A percentile compares a stretch with the other conserved stretches of the same genome.
These are phyloP conservation scores for Eurytoma adleriae DNA, from an alignment of 2,888 invertebrate genomes.

Conservation along the genomic window DNA sequence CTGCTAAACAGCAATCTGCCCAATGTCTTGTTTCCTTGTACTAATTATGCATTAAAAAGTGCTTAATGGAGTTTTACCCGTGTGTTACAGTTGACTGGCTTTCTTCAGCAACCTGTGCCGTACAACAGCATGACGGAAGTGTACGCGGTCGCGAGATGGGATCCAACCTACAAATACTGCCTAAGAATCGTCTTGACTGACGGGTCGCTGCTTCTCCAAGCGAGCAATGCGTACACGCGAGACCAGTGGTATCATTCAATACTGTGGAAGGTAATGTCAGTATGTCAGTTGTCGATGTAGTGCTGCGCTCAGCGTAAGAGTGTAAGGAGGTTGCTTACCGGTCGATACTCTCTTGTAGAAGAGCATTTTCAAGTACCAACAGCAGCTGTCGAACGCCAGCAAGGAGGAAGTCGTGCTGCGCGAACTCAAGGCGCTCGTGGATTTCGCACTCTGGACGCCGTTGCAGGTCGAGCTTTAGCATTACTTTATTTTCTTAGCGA, in stretches of 20 bases:
- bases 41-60: too few relatives aligned
- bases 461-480: constrained; percentile 78
- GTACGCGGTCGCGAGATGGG: constrained; percentile 87
- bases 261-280: constrained; percentile 82
- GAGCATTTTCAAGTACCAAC: constrained; percentile 85
- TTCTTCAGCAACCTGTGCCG: constrained; percentile 82
- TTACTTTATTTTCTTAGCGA: neutral
- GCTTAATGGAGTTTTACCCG: constrained; percentile 15
- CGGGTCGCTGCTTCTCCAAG: constrained; percentile 85
- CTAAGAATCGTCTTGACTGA: constrained; percentile 86
- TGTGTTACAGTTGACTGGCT: constrained; percentile 80
- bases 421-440: constrained; percentile 88
- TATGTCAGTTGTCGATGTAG: too few relatives aligned
- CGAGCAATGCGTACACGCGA: constrained; percentile 86
- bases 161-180: constrained; percentile 88
- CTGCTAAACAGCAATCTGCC: too few relatives aligned
- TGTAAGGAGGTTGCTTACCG: too few relatives aligned
- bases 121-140: constrained; percentile 88
- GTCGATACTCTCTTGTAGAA: constrained; percentile 78
- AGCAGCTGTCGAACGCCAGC: constrained; percentile 82
- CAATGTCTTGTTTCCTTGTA: too few relatives aligned
- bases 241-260: constrained; percentile 91
- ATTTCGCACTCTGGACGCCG: constrained; percentile 85
- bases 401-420: constrained; percentile 85
- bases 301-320: too few relatives aligned